Conservation (phyloP, 2,888 invertebrate genomes). For the Hirtodrosophila cameraria region DNA sequence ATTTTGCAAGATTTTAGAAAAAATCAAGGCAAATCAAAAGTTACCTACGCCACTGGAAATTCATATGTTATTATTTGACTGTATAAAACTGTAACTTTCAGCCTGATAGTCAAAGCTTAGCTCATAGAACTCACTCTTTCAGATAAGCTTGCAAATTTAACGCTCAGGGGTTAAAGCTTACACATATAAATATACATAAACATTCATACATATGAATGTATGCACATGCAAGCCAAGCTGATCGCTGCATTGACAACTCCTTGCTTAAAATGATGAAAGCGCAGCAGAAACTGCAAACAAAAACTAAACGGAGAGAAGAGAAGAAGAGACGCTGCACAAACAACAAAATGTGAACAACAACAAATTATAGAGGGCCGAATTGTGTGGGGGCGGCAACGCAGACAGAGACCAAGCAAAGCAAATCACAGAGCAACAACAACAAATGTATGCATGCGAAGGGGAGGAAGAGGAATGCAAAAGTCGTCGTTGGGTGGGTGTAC, state of each 20-base stretch:
- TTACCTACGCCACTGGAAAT: no score
- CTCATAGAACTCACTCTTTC: neutral
- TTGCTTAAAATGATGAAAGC: constrained; percentile 49
- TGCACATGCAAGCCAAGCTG: constrained; percentile 4
- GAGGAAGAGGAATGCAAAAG: constrained; percentile 52
- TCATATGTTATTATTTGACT: no score
- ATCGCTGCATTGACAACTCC: constrained; percentile 53
- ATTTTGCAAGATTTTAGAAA: no score
- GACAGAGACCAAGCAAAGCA: constrained; percentile 38
- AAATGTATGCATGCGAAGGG: constrained; percentile 10
- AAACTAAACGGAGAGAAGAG: no score
- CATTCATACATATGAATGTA: neutral
- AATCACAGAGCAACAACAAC: constrained; percentile 6
- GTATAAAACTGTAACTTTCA: no score
- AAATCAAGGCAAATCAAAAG: no score
- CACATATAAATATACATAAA: neutral
- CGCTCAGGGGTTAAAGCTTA: neutral
- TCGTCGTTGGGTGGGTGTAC: constrained; percentile 71
- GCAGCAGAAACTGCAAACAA: constrained; percentile 47
- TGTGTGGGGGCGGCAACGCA: constrained; percentile 70
- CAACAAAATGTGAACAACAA: constrained; percentile 39
- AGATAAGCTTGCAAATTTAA: neutral
- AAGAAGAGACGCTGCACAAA: constrained; percentile 53
- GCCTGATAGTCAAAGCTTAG: neutral
- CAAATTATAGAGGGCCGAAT: constrained; percentile 58